Conservation (phyloP, 2,888 invertebrate species). For the Xestoiulus laeticollis region DNA sequence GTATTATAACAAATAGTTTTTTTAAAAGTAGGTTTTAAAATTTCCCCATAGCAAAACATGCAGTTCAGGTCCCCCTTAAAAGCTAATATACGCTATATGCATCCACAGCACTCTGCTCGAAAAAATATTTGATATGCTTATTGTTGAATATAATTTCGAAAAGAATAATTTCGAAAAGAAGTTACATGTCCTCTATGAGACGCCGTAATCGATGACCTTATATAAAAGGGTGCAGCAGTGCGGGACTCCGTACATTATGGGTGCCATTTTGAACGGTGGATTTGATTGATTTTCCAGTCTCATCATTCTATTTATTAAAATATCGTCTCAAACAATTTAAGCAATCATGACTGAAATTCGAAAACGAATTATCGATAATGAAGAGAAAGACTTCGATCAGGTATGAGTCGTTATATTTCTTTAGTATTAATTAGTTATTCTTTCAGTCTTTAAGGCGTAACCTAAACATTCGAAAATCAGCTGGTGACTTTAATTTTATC, state of each 20-base stretch:
- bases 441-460: background rate
- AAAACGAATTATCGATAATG: slow-evolving; percentile 37
- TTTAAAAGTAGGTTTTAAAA: too few species aligned
- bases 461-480: slow-evolving; percentile 1
- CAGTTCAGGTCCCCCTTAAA: too few species aligned
- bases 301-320: background rate
- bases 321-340: background rate
- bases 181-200: background rate
- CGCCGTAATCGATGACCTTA: background rate
- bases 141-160: too few species aligned
- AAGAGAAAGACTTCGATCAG: slow-evolving; percentile 47
- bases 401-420: background rate
- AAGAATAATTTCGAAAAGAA: too few species aligned
- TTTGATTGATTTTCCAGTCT: background rate
- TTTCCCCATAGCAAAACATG: too few species aligned
- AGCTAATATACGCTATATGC: too few species aligned
- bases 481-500: background rate
- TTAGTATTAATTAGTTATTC: background rate
- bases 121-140: too few species aligned
- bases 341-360: slow-evolving; percentile 35
- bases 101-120: too few species aligned
- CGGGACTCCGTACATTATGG: background rate
- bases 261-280: background rate
- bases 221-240: background rate
- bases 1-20: too few species aligned